These are phyloP conservation scores for Conger conger DNA, from an alignment of 2,113 vertebrate genomes.

Conservation along the genomic window DNA sequence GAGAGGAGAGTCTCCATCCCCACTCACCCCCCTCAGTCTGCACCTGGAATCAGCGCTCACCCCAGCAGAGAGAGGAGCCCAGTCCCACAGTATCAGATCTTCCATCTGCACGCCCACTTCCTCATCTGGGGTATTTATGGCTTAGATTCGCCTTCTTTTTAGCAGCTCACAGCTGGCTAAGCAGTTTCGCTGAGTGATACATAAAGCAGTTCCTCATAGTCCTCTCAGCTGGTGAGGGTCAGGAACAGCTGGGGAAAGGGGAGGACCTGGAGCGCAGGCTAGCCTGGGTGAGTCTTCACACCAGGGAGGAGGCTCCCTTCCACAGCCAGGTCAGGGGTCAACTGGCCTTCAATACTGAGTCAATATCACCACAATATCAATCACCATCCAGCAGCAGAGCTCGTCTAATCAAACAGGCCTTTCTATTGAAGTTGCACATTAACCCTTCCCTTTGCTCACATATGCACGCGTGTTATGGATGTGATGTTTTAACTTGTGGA, in stretches of 20 bases:
- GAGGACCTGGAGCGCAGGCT: neutral
- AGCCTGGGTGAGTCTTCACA: neutral
- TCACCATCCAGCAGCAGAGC: too few relatives aligned
- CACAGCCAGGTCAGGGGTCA: neutral
- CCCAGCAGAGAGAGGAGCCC: too few relatives aligned
- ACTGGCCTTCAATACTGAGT: neutral
- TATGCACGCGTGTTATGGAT: too few relatives aligned
- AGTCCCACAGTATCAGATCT: conserved; percentile 10
- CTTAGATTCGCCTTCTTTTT: conserved; percentile 16
- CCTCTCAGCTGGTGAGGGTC: conserved; percentile 12
- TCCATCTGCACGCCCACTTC: conserved; percentile 29
- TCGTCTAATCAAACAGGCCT: too few relatives aligned
- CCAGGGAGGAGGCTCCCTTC: neutral
- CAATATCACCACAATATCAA: neutral
- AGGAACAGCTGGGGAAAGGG: neutral
- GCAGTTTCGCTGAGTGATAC: conserved; percentile 34
- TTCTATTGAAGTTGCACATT: neutral
- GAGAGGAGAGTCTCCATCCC: neutral
- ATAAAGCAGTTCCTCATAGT: conserved; percentile 36
- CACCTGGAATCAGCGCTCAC: neutral
- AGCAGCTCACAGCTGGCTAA: conserved; percentile 33
- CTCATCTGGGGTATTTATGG: conserved; percentile 21
- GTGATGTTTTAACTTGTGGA: too few relatives aligned
- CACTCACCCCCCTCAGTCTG: neutral
- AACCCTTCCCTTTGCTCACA: too few relatives aligned